phyloP scores from a whole-genome alignment of 2,113 vertebrate species.

The Pomatorhinus ruficollis region DNA sequence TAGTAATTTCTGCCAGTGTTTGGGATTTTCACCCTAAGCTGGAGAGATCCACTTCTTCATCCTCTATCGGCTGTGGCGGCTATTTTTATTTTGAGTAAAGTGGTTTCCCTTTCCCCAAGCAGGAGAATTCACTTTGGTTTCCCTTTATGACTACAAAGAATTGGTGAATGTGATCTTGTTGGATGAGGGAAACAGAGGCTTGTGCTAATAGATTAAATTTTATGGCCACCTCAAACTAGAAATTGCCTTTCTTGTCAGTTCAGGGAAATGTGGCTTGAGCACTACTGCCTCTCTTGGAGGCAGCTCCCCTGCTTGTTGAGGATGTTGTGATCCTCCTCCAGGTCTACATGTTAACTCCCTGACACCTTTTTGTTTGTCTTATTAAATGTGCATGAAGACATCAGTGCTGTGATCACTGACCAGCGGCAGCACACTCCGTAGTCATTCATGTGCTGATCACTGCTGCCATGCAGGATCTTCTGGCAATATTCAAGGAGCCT shows the following conservation, averaged over 20 bases:
- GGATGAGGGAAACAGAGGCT: not conserved
- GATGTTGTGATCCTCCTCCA: accelerated
- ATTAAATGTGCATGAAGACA: not conserved
- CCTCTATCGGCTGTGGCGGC: not conserved
- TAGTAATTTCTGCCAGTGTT: not conserved
- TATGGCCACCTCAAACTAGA: not conserved
- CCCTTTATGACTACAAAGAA: not conserved
- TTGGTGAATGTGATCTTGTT: not conserved
- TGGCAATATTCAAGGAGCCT: not conserved
- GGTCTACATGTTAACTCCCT: not conserved
- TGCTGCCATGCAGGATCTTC: not conserved
- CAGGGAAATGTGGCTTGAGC: not conserved
- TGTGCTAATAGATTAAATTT: not conserved
- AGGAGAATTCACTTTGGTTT: not conserved
- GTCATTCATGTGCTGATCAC: not conserved
- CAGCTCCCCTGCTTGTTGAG: not conserved
- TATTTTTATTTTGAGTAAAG: not conserved
- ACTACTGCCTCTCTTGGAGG: not conserved
- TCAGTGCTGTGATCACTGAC: not conserved
- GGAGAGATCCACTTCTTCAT: not conserved
- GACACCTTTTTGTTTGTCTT: not conserved
- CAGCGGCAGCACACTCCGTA: not conserved
- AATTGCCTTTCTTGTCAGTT: not conserved
- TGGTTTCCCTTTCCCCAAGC: not conserved
- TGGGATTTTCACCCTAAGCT: not conserved